Conservation (phyloP, 2,113 vertebrate genomes). For the Plectropomus leopardus region DNA sequence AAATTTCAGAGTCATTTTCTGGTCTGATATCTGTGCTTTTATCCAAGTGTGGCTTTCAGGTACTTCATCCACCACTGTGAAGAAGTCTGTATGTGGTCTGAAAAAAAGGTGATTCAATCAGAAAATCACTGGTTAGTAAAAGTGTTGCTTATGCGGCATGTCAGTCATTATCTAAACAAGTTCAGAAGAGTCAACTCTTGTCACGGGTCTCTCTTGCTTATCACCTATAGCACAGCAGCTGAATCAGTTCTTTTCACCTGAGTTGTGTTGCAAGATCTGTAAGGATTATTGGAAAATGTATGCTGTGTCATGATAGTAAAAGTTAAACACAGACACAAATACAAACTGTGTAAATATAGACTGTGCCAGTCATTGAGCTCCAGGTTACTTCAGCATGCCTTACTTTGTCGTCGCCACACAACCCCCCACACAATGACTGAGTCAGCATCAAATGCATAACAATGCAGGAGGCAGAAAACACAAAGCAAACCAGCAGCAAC, state of each 20-base stretch:
- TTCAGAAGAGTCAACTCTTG: not conserved
- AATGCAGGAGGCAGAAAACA: not conserved
- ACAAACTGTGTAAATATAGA: not conserved
- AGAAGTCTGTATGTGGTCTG: no score
- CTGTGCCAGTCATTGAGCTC: not conserved
- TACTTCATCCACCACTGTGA: no score
- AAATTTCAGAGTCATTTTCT: no score
- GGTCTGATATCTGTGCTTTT: no score
- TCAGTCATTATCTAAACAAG: not conserved
- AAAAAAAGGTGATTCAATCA: not conserved
- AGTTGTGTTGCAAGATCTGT: not conserved
- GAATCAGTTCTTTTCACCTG: not conserved
- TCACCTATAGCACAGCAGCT: not conserved
- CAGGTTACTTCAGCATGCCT: not conserved
- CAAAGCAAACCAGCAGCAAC: not conserved
- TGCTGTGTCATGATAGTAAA: slow-evolving; percentile 10
- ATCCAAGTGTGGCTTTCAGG: no score
- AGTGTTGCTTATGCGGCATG: not conserved
- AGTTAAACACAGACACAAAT: not conserved
- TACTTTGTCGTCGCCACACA: not conserved
- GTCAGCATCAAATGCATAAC: not conserved
- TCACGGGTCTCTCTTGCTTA: not conserved
- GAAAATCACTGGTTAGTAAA: not conserved
- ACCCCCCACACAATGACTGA: not conserved
- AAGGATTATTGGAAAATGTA: not conserved